Evolutionary conservation across 1,140 invertebrate species (phyloP), one percentile per base, ranked within the genome.

Genomic region (Drosophila mauritiana): DNA sequence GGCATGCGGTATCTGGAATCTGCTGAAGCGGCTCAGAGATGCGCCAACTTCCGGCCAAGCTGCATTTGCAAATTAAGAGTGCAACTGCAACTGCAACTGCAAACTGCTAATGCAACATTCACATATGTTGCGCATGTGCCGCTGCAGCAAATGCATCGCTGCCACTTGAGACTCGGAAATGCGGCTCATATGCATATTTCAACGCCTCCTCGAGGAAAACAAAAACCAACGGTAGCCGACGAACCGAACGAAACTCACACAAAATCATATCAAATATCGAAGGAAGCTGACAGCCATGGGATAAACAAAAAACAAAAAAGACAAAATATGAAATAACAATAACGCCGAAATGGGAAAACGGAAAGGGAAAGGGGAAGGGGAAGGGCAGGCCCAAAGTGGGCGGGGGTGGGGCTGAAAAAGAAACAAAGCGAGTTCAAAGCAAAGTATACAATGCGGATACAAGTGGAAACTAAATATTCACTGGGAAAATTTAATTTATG

Each of bases 201-300:
- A 68, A 76, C 83, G 81, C 77, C 76, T 76, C 57, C 54, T 59
- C 48, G 64, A 39, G 46, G 59, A 58, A 56, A 78, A 73, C 57
- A 65, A 64, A 80, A 53, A 42, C 39, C 49, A 34, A 54, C 46
- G 39, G 59, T 59, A 65, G 45, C 58, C 54, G 57, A 17, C 37
- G 54, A 39, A 36, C 45, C 55, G 36, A 76, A 15, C 52, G 52
- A 27, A 70, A 78, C 73, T 64, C 36, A 67, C 65, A 61, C 31
- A 49, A 78, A 86, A 81, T 74, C 67, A 52, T 83, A 77, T 80
- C 84, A 65, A 65, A 83, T 88, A 61, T 76, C 82, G 72, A 74
- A 61, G 56, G 42, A 72, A 61, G 20, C 67, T 69, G 67, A 73
- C 55, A 39, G 39, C 54, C 20, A 25, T 40, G 67, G 42, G 45